Evolutionary conservation across 1,140 invertebrate genomes (phyloP).

Genomic region (Luehdorfia chinensis): DNA sequence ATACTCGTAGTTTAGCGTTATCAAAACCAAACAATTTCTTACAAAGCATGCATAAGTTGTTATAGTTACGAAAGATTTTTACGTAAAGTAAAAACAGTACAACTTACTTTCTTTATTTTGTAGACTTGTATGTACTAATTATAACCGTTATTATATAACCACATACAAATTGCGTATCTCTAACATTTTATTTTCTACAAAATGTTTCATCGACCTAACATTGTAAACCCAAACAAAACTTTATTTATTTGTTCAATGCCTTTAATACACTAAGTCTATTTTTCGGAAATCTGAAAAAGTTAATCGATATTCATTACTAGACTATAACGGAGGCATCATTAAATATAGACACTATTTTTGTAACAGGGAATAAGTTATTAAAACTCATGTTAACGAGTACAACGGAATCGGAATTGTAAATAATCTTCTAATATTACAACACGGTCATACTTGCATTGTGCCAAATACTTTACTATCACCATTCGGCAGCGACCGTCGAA

Average conservation of each 20-base stretch:
- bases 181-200: not conserved
- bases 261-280: not conserved
- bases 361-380: no score
- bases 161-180: not conserved
- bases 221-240: not conserved
- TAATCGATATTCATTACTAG: conserved; percentile 13
- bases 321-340: conserved; percentile 7
- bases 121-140: no score
- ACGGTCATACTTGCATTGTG: conserved; percentile 16
- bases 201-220: not conserved
- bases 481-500: conserved; percentile 16
- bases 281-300: not conserved
- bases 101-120: no score
- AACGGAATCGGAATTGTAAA: not conserved
- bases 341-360: conserved; percentile 4
- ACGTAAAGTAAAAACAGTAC: no score
- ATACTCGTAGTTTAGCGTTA: no score
- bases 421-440: conserved; percentile 5
- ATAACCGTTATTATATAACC: no score
- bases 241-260: not conserved
- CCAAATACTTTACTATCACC: conserved; percentile 16
- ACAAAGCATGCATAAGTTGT: no score
- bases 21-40: no score
- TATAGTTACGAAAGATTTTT: no score
- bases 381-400: no score